Percentiles rank a stretch among this genome's conserved stretches.
Evolutionary conservation across 2,113 vertebrate species (phyloP).

Genomic region (Rattus norvegicus): GRCr8 NC_086031.1:58630001-58630500

Average conservation of each 20-base stretch:
- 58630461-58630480: background rate
- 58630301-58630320: background rate
- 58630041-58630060: background rate
- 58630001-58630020: background rate
- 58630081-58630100: background rate
- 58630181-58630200: background rate
- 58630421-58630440: background rate
- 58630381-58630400: background rate
- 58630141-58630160: background rate
- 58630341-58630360: background rate
- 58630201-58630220: background rate
- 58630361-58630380: background rate
- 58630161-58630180: background rate
- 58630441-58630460: background rate
- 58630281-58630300: fast-evolving
- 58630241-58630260: background rate
- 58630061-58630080: background rate
- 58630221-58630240: background rate
- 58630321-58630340: background rate
- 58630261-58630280: background rate
- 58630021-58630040: background rate
- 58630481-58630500: background rate
- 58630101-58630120: background rate
- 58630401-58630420: constrained; percentile 21
- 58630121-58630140: background rate